Percentiles rank a stretch among this genome's conserved stretches.
Evolutionary conservation across 2,888 invertebrate species (phyloP).

Genomic region (Emesis russula): DNA sequence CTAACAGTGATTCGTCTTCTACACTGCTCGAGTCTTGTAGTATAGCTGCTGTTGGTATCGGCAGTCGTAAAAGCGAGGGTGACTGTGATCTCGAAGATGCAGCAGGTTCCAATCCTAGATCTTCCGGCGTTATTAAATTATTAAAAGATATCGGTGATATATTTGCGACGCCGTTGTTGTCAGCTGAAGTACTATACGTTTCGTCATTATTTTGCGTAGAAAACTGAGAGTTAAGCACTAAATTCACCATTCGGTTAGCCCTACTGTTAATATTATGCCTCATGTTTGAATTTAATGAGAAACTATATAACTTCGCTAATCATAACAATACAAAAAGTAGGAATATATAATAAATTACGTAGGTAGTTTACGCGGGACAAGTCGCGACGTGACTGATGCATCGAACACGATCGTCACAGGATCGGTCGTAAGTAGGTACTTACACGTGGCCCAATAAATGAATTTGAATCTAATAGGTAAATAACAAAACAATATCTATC

Average conservation of each 20-base stretch:
- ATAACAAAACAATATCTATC: too few relatives aligned
- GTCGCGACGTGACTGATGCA: too few relatives aligned
- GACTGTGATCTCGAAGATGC: conserved; percentile 11
- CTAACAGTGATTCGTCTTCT: conserved; percentile 15
- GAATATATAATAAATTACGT: too few relatives aligned
- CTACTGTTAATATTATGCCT: too few relatives aligned
- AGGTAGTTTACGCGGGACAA: too few relatives aligned
- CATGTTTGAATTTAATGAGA: too few relatives aligned
- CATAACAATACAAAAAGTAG: too few relatives aligned
- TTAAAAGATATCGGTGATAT: conserved; percentile 15
- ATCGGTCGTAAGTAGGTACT: too few relatives aligned
- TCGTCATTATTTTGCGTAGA: conserved; percentile 15
- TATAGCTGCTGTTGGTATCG: conserved; percentile 12
- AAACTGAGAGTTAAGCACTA: conserved; percentile 15
- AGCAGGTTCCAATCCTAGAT: conserved; percentile 9
- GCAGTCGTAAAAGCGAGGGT: conserved; percentile 15
- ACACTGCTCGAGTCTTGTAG: conserved; percentile 12
- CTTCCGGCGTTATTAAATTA: conserved; percentile 12
- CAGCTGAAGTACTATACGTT: conserved; percentile 4
- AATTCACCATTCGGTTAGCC: background rate
- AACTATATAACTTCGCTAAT: too few relatives aligned
- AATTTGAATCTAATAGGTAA: too few relatives aligned
- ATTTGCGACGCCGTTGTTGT: conserved; percentile 15
- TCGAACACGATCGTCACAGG: too few relatives aligned
- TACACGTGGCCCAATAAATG: too few relatives aligned